phyloP scores from a whole-genome alignment of 2,113 vertebrate genomes.

The Chlorodrepanis virens region DNA sequence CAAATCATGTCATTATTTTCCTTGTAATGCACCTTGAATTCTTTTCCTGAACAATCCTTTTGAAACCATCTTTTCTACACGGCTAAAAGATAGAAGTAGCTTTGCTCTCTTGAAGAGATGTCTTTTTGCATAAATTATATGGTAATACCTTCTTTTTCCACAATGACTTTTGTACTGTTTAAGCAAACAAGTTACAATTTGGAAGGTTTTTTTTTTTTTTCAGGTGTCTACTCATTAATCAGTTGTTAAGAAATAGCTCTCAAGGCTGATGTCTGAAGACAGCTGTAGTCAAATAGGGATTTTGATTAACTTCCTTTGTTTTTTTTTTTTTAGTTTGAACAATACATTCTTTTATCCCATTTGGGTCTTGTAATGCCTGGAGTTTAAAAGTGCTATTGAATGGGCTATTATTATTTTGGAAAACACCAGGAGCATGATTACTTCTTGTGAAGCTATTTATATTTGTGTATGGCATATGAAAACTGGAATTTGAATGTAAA shows the following conservation, averaged over 20 bases:
- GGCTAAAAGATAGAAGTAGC: background rate
- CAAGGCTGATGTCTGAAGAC: background rate
- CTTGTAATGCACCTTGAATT: background rate
- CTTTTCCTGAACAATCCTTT: background rate
- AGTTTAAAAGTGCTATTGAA: background rate
- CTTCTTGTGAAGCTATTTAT: background rate
- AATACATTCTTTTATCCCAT: constrained; percentile 13
- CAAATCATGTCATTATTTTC: background rate
- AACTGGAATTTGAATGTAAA: background rate
- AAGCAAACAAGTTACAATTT: background rate
- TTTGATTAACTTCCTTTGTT: constrained; percentile 48
- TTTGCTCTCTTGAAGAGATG: background rate
- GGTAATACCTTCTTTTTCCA: background rate
- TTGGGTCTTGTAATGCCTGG: background rate
- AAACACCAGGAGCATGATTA: constrained; percentile 23
- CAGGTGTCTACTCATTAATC: constrained; percentile 12
- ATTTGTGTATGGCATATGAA: background rate
- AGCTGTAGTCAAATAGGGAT: background rate
- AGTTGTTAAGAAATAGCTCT: background rate
- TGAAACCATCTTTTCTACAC: background rate
- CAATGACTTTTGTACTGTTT: background rate
- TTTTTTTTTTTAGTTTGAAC: background rate
- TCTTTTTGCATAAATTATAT: background rate
- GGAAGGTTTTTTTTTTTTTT: background rate
- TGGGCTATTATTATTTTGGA: constrained; percentile 1